Evolutionary conservation across 2,113 vertebrate genomes (phyloP), one percentile per base, ranked within the genome.

Genomic region (Xenopus borealis): DNA sequence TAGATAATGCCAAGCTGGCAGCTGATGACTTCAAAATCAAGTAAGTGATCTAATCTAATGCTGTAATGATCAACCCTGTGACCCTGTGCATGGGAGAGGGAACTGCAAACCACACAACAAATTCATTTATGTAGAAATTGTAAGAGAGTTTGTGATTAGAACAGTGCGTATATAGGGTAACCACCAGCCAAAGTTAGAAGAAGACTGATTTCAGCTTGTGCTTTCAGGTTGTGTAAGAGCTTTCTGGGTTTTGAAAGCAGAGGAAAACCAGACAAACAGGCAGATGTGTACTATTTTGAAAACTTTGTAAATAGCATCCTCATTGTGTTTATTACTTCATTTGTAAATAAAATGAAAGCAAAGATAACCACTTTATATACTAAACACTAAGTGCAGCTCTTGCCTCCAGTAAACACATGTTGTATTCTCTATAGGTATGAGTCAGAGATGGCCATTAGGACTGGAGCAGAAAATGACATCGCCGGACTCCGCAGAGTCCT

Each of bases 1-100:
- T 92, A 40, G 93, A 94, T 81, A 94, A 94, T 77, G 90, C 93
- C 78, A 93, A 90, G 79, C 85, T 94, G 80, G 93, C 93, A 78
- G 91, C 92, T 57, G 92, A 92, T 73, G 93, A 94, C 85, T 94
- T 94, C 85, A 91, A 47, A 76, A 90, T 84, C 62, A 94, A 94
- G 93, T 94, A 82, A 86, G 85, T n/a, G 47, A 33, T 16, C 12
- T 14, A 40, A n/a, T 2, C 5, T 40, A 40, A 27, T 27, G 23
- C 23, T 27, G 23, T 27, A 27, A 27, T 27, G 3, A 27, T 50
- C 14, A 14, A 50, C 10, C 47, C 10, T 53, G 7, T 12, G 6
- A 3, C 3, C 12, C 2, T 53, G 7, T 12, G 6, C 7, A 13
- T 14, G 17, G 17, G 12, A 53, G 5, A 14, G 12, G 50, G 50